phyloP scores from a whole-genome alignment of 2,888 invertebrate genomes.

The Digitonthophagus gazella region DNA sequence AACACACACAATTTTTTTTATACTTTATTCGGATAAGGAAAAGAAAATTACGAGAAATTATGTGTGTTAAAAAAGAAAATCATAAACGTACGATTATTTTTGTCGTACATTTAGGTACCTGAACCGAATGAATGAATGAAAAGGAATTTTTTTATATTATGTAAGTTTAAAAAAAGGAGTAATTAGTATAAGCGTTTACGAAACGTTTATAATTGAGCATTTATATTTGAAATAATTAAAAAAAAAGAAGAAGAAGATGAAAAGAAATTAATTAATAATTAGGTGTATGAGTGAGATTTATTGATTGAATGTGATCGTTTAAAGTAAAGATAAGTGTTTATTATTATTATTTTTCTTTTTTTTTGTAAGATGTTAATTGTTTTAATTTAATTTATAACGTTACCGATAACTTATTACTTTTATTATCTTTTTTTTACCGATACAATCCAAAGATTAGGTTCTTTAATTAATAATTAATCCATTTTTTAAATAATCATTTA shows the following conservation, averaged over 20 bases:
- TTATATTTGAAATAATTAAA: too few relatives aligned
- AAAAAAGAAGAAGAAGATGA: too few relatives aligned
- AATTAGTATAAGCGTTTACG: too few relatives aligned
- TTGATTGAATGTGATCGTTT: too few relatives aligned
- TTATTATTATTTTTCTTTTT: background rate
- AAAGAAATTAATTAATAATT: too few relatives aligned
- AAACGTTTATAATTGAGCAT: background rate
- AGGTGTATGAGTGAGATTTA: constrained; percentile 20
- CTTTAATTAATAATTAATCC: background rate
- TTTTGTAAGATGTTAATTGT: background rate
- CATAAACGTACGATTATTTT: background rate
- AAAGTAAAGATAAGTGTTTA: too few relatives aligned
- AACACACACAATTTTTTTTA: background rate
- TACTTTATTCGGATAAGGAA: background rate
- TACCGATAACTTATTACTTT: constrained; percentile 2
- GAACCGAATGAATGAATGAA: background rate
- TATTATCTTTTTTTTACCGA: constrained; percentile 8
- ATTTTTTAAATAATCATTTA: background rate
- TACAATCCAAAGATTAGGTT: background rate
- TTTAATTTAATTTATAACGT: constrained; percentile 3
- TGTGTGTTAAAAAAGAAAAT: background rate
- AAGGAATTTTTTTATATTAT: background rate
- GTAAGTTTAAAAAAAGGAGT: background rate
- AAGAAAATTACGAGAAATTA: too few relatives aligned
- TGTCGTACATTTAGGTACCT: background rate